A percentile compares a stretch with the other conserved stretches of the same genome.
Conservation (phyloP, 2,113 vertebrate species). For the Murina feae region DNA sequence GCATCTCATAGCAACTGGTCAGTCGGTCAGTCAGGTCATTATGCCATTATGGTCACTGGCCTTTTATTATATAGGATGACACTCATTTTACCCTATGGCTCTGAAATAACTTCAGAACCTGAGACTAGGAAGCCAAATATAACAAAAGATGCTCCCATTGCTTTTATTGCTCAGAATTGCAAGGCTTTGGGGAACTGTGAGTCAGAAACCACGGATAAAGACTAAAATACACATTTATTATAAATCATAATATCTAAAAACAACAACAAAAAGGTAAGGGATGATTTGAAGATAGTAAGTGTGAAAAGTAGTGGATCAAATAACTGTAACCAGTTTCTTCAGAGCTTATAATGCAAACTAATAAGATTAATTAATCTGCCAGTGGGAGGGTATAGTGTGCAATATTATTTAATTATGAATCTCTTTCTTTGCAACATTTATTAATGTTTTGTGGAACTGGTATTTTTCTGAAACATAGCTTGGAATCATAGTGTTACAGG, state of each 20-base stretch:
- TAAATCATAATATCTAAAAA: background rate
- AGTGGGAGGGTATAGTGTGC: background rate
- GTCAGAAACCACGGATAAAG: background rate
- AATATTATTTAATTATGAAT: background rate
- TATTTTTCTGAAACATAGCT: background rate
- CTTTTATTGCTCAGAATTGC: background rate
- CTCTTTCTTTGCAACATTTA: background rate
- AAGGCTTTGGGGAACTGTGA: background rate
- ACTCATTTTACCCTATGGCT: background rate
- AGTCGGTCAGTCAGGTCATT: too few relatives aligned
- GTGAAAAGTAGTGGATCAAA: background rate
- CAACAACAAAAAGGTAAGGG: background rate
- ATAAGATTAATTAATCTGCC: accelerated
- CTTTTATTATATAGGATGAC: background rate
- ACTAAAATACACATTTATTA: background rate
- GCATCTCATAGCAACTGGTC: too few relatives aligned
- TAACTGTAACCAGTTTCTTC: background rate
- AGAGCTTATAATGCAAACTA: background rate
- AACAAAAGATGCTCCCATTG: background rate
- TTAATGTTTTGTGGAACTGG: background rate
- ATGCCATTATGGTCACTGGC: too few relatives aligned
- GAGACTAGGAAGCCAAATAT: background rate
- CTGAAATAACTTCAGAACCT: background rate
- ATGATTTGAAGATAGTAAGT: background rate
- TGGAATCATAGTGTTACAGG: background rate